phyloP scores from a whole-genome alignment of 2,113 vertebrate genomes.

The Talpa occidentalis region DNA sequence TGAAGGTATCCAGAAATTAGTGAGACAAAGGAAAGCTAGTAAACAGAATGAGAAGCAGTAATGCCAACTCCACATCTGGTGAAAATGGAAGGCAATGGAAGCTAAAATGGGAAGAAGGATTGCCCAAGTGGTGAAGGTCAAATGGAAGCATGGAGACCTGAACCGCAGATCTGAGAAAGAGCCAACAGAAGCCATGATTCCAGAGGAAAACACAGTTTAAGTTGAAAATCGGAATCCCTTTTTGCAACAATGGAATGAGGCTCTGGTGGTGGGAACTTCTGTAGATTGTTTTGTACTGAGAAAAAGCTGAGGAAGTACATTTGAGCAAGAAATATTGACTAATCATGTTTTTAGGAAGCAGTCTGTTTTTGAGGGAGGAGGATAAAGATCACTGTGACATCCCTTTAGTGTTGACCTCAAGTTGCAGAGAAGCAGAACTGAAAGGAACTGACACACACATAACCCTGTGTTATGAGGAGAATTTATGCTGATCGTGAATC shows the following conservation, averaged over 20 bases:
- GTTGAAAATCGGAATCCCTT: not conserved
- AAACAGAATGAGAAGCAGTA: not conserved
- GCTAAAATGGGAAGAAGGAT: not conserved
- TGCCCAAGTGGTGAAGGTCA: not conserved
- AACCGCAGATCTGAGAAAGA: not conserved
- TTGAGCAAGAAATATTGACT: conserved; percentile 59
- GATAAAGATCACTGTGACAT: not conserved
- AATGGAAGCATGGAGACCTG: not conserved
- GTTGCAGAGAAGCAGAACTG: not conserved
- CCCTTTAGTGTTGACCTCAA: not conserved
- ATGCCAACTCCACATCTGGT: not conserved
- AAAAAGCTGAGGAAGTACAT: conserved; percentile 61
- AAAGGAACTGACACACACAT: not conserved
- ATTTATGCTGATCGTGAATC: not conserved
- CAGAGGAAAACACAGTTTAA: not conserved
- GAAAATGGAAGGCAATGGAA: not conserved
- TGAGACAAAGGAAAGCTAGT: conserved; percentile 5
- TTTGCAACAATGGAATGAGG: not conserved
- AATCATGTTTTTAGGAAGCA: conserved; percentile 72
- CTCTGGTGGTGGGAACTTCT: not conserved
- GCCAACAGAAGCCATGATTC: not conserved
- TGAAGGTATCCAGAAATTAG: not conserved
- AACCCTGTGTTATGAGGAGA: not conserved
- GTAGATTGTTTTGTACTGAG: not conserved
- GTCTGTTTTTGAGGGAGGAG: not conserved